These are phyloP conservation scores for Dissostichus mawsoni DNA, from an alignment of 2,113 vertebrate species.

Conservation along the genomic window DNA sequence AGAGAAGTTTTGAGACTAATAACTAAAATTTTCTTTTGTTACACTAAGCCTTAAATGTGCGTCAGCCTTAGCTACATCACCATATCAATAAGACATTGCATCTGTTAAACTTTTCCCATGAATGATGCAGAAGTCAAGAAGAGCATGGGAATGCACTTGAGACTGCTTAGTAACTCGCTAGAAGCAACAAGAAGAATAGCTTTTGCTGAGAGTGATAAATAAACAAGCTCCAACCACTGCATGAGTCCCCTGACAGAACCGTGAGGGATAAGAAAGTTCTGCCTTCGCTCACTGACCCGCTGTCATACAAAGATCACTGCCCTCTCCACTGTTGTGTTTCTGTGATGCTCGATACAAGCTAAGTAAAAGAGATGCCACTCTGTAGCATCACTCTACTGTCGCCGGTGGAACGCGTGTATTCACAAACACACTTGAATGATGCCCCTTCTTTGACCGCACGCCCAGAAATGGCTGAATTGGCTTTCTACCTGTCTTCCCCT, in stretches of 20 bases:
- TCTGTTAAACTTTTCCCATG: not conserved
- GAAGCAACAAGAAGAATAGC: not conserved
- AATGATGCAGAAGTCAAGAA: not conserved
- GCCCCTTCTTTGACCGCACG: slow-evolving; percentile 4
- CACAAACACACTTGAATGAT: not conserved
- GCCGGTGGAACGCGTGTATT: not conserved
- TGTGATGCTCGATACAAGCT: not conserved
- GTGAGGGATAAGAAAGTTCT: not conserved
- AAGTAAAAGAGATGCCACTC: not conserved
- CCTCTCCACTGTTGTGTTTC: not conserved
- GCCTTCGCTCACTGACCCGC: not conserved
- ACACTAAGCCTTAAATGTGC: not conserved
- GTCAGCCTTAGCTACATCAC: not conserved
- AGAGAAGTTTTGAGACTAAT: not conserved
- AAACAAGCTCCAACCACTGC: not conserved
- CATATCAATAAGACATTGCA: not conserved
- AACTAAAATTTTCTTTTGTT: not conserved
- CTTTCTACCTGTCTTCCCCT: not conserved
- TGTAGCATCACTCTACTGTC: not conserved
- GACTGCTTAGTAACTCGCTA: too few species aligned
- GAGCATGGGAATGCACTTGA: not conserved
- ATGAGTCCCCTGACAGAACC: not conserved
- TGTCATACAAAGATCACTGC: not conserved
- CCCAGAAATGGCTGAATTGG: not conserved
- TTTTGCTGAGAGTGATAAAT: not conserved